phyloP scores from a whole-genome alignment of 2,113 vertebrate species.

The Deroptyus accipitrinus region DNA sequence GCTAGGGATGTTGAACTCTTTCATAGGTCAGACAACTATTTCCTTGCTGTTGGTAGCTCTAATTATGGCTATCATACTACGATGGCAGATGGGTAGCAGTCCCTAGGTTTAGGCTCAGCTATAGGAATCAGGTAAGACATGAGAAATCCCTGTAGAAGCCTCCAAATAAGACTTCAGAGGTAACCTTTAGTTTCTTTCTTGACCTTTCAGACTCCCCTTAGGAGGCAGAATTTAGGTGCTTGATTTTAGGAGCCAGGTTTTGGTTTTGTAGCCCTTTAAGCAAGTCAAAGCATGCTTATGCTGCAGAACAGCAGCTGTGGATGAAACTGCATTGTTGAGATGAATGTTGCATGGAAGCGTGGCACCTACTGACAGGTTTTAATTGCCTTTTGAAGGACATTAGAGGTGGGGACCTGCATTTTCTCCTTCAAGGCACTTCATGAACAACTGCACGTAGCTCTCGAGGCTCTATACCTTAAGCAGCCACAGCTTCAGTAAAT shows the following conservation, averaged over 20 bases:
- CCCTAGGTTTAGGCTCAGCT: background rate
- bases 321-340: background rate
- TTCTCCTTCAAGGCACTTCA: background rate
- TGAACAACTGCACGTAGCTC: background rate
- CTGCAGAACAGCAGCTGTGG: background rate
- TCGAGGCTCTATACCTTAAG: background rate
- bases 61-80: background rate
- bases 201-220: background rate
- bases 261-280: background rate
- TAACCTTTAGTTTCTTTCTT: background rate
- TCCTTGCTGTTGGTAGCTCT: background rate
- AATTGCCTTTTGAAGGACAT: background rate
- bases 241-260: background rate
- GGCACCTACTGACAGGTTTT: background rate
- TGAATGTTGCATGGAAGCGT: background rate
- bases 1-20: background rate
- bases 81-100: background rate
- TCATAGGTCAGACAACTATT: background rate
- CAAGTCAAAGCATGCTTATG: fast-evolving
- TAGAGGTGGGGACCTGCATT: background rate
- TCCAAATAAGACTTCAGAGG: background rate
- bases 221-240: background rate
- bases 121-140: background rate
- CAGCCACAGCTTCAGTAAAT: background rate
- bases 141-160: background rate